Percentiles rank a stretch among this genome's conserved stretches.
These are phyloP conservation scores for Drosophila asahinai DNA, from an alignment of 1,140 invertebrate genomes.

Conservation along the genomic window DNA sequence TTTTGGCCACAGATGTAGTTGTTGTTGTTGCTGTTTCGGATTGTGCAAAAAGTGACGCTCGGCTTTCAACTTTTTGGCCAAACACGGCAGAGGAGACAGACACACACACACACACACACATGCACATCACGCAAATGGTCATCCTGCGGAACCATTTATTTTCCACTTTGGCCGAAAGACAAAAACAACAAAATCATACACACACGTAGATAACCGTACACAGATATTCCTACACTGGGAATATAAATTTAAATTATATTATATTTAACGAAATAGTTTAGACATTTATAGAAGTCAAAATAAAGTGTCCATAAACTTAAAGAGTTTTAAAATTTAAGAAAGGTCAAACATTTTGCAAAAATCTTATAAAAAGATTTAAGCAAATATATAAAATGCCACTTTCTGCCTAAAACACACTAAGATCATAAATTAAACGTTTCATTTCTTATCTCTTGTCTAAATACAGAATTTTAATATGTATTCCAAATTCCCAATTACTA, in stretches of 20 bases:
- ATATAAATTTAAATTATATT: background rate
- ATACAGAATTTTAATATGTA: no score
- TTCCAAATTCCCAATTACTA: no score
- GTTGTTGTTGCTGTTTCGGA: conserved; percentile 47
- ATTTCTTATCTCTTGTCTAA: no score
- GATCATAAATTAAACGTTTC: no score
- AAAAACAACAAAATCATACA: conserved; percentile 56
- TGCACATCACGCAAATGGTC: conserved; percentile 76
- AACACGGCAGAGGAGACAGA: conserved; percentile 42
- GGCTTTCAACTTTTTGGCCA: conserved; percentile 79
- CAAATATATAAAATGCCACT: no score
- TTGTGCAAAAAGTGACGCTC: conserved; percentile 72
- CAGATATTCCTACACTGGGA: conserved; percentile 5
- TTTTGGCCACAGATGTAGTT: conserved; percentile 68
- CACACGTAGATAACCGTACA: conserved; percentile 20
- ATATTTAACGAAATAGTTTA: no score
- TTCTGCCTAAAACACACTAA: no score
- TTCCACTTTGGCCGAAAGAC: conserved; percentile 79
- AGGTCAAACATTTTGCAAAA: no score
- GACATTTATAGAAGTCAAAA: no score
- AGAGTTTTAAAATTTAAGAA: no score
- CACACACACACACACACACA: conserved; percentile 2
- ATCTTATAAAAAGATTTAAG: no score
- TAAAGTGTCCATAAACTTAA: no score
- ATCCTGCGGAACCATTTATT: conserved; percentile 83